Evolutionary conservation across 92 coral and sea anemone genomes (phyloP), one percentile per base, ranked within the genome.

Genomic region (Diadumene lineata): DNA sequence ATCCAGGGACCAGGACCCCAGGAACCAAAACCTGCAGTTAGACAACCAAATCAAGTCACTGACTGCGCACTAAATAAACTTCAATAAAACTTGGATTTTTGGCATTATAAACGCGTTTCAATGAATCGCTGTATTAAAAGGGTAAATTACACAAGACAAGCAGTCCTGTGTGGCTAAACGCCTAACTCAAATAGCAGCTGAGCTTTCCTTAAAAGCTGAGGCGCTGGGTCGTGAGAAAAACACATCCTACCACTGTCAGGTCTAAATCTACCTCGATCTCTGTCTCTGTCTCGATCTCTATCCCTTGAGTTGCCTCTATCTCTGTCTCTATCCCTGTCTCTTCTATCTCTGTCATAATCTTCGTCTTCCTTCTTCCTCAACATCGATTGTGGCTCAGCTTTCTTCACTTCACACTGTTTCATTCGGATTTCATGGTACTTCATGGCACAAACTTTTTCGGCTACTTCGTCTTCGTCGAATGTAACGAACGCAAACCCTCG

Each of bases 401-500:
- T 85, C 79, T 93, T 90, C 62, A 96, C 99, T 56, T 96, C 99
- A 53, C 97, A 92, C 30, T 88, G 89, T 61, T 96, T 96, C 86
- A 93, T 92, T 67, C 90, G 85, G 46, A 96, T 96, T 77, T 96
- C 97, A 68, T 92, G 97, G 44, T 84, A 88, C 75, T 74, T 84
- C 80, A 96, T 88, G 31, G 92, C 84, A 46, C 93, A 83, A 10
- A 96, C 79, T 55, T 85, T 96, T 43, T 96, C 99, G 24, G 90
- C 99, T 0, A 96, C 79, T 22, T 96, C 99, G 21, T 92, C 92
- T 68, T 85, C 70, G 43, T 96, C 99, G 57, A 96, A 96, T 0
- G 92, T 89, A 11, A 96, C 99, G 44, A 92, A 96, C 27, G 97
- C 92, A 71, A 96, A 96, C 13, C 99, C 99, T 24, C 99, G 89